Evolutionary conservation across 1,140 invertebrate species (phyloP), one percentile per base, ranked within the genome.

Genomic region (Ladona fulva): DNA sequence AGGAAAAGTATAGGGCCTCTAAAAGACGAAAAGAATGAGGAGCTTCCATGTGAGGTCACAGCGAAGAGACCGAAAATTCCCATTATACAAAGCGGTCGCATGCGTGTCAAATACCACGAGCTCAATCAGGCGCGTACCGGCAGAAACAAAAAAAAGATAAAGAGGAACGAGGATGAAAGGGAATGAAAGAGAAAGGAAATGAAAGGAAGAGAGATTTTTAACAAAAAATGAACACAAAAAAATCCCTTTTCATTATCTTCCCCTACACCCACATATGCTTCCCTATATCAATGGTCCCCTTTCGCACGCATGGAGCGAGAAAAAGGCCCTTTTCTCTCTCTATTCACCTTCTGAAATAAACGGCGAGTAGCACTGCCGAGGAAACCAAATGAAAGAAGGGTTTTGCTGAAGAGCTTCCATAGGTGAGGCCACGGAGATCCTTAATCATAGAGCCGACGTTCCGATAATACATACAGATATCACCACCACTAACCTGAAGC

Each of bases 161-260:
- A 37, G 8, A 8, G 29, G 29, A 37, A 37, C 3, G 52, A 12
- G 12, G 12, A 66, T 22, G 52, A 66, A 66, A 66, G n/a, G 52
- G n/a, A n/a, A n/a, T n/a, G n/a, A n/a, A 37, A 37, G 29, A 8
- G 29, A 37, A 37, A 66, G 52, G 52, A 22, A 22, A 66, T 22
- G 52, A 66, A 66, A 66, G n/a, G 52, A 66, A 12, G n/a, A 22
- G 52, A 22, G 29, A 22, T 66, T 66, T 66, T 66, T 66, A 16
- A 66, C n/a, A 22, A 66, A 66, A 66, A 66, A 66, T 66, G 16
- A 66, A 66, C 52, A 66, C 52, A 66, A 16, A 66, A 66, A 66
- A 66, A 66, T 66, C 52, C 16, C 52, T 66, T 66, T 66, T 66
- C 52, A 66, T 66, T 66, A 19, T 66, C 52, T 66, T 66, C 52